Evolutionary conservation across 2,113 vertebrate species (phyloP), one percentile per base, ranked within the genome.

Genomic region (Lagenorhynchus albirostris): DNA sequence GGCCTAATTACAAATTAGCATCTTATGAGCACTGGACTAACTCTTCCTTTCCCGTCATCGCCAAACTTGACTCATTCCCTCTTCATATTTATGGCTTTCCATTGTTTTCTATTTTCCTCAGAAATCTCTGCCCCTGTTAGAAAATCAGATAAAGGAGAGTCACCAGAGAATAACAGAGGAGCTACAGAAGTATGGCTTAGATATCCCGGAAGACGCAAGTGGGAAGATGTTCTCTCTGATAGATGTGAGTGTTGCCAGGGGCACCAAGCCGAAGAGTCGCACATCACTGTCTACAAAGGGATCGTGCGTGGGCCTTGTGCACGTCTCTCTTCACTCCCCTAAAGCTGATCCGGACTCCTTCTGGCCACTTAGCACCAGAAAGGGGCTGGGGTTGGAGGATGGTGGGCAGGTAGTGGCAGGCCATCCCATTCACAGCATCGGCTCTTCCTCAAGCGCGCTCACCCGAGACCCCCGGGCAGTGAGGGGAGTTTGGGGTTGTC

Each of bases 41-140:
- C 21, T 13, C 44, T 29, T 25, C 50, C 33, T 77, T 84, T 38
- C 44, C 44, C 47, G 0, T 38, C 3, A 2, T 50, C 50, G 50
- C 21, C 36, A 23, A 0, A 73, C 20, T 1, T 50, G 2, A 15
- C 29, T 31, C 13, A 1, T 18, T 50, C 23, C 25, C 1, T 15
- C 21, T 14, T 29, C 23, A 0, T 2, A 5, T 31, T 41, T 8
- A 3, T 20, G 13, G 6, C 17, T 68, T 41, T 10, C 70, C 85
- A 33, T 20, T 15, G 2, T 89, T 77, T 33, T 89, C 38, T 17
- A 0, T 95, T 21, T 62, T 17, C 20, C 85, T 65, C 85, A 99
- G 99, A 98, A 98, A 98, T 95, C 93, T 6, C 95, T 99, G 90
- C 99, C 99, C 13, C 0, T 8, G 0, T 31, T 99, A 79, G 97